Base-by-base conservation (phyloP, 2,113 vertebrate species). In the Callionymus lyra region DNA sequence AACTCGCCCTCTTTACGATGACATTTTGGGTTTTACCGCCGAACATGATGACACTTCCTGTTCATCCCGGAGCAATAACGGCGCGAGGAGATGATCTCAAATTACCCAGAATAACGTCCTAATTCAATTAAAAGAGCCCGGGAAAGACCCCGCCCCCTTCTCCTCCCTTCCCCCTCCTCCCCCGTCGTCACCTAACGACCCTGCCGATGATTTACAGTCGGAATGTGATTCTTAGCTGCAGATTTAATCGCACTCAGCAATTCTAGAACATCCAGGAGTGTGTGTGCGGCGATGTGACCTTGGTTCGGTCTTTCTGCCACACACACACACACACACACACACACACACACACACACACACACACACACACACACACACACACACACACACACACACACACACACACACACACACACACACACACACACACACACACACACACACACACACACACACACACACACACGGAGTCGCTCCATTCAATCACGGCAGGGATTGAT, bases 401-500 rank as follows among this genome's bases (percentile, higher is more conserved):
- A 27, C 58, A 52, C 53, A 13, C 44, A 47, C 53, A 50, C 32
- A 27, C 58, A 50, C 45, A 53, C 66, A 70, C 54, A 15, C 44
- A 47, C 53, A 51, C 32, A 27, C 58, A 52, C 53, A 13, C 44
- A 47, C 53, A 50, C 32, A 27, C 58, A 50, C 45, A 53, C 66
- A 70, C 53, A 15, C 44, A 47, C 53, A 51, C 32, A 27, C 58
- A 52, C 53, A 13, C 44, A 47, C 53, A 50, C 32, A 27, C 58
- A 50, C 45, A 53, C 66, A 70, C 54, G 66, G 64, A 68, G 70
- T 62, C 70, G 77, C 68, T 74, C 70, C 66, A 74, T 74, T 76
- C 74, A 76, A 70, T 81, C 75, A 76, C 63, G 62, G 58, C 35
- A 63, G 54, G 69, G 74, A 82, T 60, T 67, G 72, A 84, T 75